phyloP scores from a whole-genome alignment of 1,140 invertebrate genomes.

The Pogonomyrmex californicus region DNA sequence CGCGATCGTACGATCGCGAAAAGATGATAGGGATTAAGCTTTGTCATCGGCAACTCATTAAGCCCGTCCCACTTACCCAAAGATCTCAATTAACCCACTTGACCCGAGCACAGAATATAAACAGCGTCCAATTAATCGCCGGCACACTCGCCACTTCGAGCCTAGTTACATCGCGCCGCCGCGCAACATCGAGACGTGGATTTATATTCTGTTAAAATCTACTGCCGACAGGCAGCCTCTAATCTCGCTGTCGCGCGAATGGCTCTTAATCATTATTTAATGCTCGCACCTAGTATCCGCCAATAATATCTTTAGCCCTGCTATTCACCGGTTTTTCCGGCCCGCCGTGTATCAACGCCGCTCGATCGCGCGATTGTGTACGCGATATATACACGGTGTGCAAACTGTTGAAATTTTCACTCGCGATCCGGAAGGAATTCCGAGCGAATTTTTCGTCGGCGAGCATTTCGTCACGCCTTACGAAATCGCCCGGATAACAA shows the following conservation, averaged over 20 bases:
- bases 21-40: conserved; percentile 21
- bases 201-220: conserved; percentile 43
- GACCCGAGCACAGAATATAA: conserved; percentile 13
- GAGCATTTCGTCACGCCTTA: neutral
- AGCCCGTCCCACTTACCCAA: conserved; percentile 14
- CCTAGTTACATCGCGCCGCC: neutral
- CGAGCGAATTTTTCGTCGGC: neutral
- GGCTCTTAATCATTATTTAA: conserved; percentile 22
- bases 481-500: neutral
- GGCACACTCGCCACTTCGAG: neutral
- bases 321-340: conserved; percentile 30
- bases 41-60: conserved; percentile 17
- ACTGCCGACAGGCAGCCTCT: neutral
- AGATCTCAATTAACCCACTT: conserved; percentile 45
- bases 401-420: neutral
- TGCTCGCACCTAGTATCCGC: conserved; percentile 11
- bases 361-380: neutral
- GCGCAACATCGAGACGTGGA: neutral
- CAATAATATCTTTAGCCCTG: conserved; percentile 37
- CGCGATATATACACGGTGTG: neutral
- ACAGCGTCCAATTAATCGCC: conserved; percentile 41
- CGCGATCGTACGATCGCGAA: neutral
- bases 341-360: neutral
- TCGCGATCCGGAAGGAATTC: neutral
- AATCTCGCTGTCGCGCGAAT: neutral